phyloP scores from a whole-genome alignment of 2,113 vertebrate species.

The Pheucticus melanocephalus region DNA sequence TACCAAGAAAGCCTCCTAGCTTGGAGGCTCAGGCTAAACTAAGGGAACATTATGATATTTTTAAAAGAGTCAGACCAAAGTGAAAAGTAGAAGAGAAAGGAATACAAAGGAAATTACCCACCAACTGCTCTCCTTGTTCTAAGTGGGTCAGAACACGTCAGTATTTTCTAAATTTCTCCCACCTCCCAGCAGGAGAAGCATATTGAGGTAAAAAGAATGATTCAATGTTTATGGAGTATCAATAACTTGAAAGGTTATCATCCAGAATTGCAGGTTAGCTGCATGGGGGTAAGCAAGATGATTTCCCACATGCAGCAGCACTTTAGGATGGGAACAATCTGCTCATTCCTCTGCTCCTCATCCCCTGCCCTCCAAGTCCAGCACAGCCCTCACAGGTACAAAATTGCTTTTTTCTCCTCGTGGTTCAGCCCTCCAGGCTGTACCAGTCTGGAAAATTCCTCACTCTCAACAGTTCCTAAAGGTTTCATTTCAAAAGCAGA shows the following conservation, averaged over 20 bases:
- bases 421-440: background rate
- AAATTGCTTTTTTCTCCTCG: background rate
- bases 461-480: background rate
- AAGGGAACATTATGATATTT: background rate
- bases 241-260: background rate
- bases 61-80: background rate
- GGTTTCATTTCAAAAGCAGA: background rate
- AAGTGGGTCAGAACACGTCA: background rate
- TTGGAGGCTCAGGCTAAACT: background rate
- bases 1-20: background rate
- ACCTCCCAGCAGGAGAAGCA: background rate
- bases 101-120: constrained; percentile 29
- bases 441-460: background rate
- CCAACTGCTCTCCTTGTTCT: background rate
- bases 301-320: background rate
- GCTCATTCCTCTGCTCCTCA: background rate
- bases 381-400: background rate
- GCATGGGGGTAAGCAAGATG: background rate
- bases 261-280: background rate
- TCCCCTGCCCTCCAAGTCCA: rapidly evolving
- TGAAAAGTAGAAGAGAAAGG: background rate
- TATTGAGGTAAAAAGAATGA: constrained; percentile 24
- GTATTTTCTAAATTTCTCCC: constrained; percentile 9
- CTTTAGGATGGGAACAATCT: background rate
- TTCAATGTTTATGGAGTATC: background rate